phyloP scores from a whole-genome alignment of 2,113 vertebrate genomes.

The Brevimyrus niger region DNA sequence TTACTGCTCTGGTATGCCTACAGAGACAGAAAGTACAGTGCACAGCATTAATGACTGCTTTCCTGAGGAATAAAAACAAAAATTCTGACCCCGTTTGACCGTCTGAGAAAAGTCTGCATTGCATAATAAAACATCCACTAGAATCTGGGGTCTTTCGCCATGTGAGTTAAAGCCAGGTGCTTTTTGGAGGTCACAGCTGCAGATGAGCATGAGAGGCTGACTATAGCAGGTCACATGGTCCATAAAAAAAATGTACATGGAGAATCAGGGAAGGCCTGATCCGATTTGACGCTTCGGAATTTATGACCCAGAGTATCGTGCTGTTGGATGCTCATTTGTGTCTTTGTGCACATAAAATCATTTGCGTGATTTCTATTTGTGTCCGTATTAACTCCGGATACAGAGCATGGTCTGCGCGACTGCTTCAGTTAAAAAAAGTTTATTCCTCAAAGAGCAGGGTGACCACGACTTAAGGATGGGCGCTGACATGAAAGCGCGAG shows the following conservation, averaged over 20 bases:
- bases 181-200: constrained; percentile 4
- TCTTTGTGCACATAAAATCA: too few species aligned
- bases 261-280: neutral
- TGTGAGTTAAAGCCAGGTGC: neutral
- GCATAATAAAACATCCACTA: neutral
- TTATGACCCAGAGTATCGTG: neutral
- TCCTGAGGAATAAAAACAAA: neutral
- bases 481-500: neutral
- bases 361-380: neutral
- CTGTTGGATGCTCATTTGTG: neutral
- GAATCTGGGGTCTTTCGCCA: neutral
- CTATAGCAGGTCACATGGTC: neutral
- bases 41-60: neutral
- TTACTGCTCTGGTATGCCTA: neutral
- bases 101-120: neutral
- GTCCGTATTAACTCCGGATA: neutral
- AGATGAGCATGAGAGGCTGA: neutral
- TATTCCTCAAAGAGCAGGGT: neutral
- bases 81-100: neutral
- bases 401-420: neutral
- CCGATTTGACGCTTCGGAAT: neutral
- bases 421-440: neutral
- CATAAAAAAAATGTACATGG: neutral
- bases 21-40: neutral
- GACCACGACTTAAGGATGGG: neutral